Evolutionary conservation across 2,888 invertebrate genomes (phyloP), one percentile per base, ranked within the genome.

Genomic region (Lithophane socia): DNA sequence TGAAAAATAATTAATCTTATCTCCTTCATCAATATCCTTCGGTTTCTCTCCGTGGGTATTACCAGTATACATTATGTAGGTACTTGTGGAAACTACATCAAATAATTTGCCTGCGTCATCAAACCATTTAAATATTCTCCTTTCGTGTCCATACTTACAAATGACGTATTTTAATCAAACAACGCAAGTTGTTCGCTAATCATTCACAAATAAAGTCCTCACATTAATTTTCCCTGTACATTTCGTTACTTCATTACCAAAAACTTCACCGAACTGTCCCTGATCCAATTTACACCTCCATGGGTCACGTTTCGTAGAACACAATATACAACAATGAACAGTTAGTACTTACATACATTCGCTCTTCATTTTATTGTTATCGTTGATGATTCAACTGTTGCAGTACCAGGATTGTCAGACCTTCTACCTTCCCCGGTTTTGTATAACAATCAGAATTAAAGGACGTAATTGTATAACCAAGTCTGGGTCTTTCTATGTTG

Each of bases 341-440:
- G 87, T 86, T 89, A 84, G 84, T 87, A 84, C 85, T 82, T 86
- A 84, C 83, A 79, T 84, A 88, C 71, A 84, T 82, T 84, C 81
- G 86, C 86, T 88, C 86, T 89, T 90, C 83, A 87, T 90, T 92
- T 89, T 90, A 91, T 93, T 92, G 88, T 92, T 90, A 91, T 91
- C 88, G 82, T 71, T 80, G 89, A 92, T 93, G 93, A 94, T 93
- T 94, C 92, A 93, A 90, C 90, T 86, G 78, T 77, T 89, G 83
- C 85, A 88, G 70, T 73, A 83, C 94, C 93, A 92, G 75, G 76
- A 24, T 86, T 83, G 49, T 52, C 61, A 86, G 92, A 90, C 77
- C 93, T 90, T 77, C 83, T 82, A 76, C 78, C 81, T 87, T 87
- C 88, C 88, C 83, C 85, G 71, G 72, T 54, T 69, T 65, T 69